These are phyloP conservation scores for Delphinapterus leucas DNA, from an alignment of 2,113 vertebrate genomes.

Conservation along the genomic window DNA sequence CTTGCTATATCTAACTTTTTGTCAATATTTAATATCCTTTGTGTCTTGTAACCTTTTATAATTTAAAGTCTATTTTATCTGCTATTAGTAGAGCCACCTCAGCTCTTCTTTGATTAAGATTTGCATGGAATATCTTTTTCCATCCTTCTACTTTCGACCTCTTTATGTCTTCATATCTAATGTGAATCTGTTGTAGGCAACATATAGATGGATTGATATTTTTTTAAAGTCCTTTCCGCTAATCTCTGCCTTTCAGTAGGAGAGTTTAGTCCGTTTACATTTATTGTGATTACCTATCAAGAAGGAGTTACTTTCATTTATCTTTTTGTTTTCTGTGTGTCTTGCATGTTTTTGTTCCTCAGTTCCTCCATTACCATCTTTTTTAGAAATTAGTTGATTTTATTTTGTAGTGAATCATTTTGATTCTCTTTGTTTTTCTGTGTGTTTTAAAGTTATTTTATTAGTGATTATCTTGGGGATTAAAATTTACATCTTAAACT, in stretches of 20 bases:
- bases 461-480: neutral
- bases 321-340: neutral
- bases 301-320: neutral
- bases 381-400: neutral
- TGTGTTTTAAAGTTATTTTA: neutral
- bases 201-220: neutral
- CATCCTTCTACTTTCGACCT: neutral
- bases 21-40: neutral
- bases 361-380: neutral
- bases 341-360: neutral
- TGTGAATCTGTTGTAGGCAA: neutral
- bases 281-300: neutral
- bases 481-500: neutral
- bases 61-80: neutral
- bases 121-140: neutral
- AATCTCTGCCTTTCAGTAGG: neutral
- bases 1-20: neutral
- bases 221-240: neutral
- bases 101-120: neutral
- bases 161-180: neutral
- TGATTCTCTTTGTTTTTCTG: neutral
- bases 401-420: neutral
- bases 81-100: neutral
- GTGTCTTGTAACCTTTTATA: neutral
- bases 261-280: neutral